Evolutionary conservation across 1,140 invertebrate species (phyloP), one percentile per base, ranked within the genome.

Genomic region (Tetragonula clypearis): DNA sequence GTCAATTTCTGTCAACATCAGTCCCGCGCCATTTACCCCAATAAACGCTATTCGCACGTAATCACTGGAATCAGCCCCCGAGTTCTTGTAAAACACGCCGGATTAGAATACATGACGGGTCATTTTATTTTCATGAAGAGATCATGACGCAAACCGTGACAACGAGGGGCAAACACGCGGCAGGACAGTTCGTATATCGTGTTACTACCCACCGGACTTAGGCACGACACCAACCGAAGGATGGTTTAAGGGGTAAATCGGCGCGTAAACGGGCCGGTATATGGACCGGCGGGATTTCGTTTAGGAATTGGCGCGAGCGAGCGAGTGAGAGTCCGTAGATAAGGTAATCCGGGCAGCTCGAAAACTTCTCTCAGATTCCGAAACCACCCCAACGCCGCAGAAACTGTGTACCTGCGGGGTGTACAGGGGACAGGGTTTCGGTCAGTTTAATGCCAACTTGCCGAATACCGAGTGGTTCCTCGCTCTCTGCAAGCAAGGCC

Each of bases 301-400:
- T 93, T 82, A 62, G 85, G 87, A 90, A 90, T 92, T 78, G 87
- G 83, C 88, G 84, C 89, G 88, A 90, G 90, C 89, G 88, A 90
- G 90, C 93, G 91, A 92, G 93, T 93, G 93, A 93, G 92, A 92
- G 90, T 90, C 87, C 77, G 91, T 80, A 93, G 94, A 95, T 95
- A 95, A 95, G 94, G 92, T 95, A 95, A 95, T 95, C 94, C 92
- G 92, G 84, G 92, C 83, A 68, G 79, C 85, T 85, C 91, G 92
- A 92, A 94, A 94, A 94, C 91, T 94, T 49, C 92, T 88, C 83
- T 87, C 85, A 75, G 85, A 41, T 77, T 83, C 68, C 9, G 73
- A 82, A 90, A 88, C 72, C 65, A 76, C 69, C 82, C 74, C 65
- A 23, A 30, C 60, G 71, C 87, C 83, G 56, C 82, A 55, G 82